Conservation (phyloP, 2,888 invertebrate species). For the Troglohyphantes excavatus region DNA sequence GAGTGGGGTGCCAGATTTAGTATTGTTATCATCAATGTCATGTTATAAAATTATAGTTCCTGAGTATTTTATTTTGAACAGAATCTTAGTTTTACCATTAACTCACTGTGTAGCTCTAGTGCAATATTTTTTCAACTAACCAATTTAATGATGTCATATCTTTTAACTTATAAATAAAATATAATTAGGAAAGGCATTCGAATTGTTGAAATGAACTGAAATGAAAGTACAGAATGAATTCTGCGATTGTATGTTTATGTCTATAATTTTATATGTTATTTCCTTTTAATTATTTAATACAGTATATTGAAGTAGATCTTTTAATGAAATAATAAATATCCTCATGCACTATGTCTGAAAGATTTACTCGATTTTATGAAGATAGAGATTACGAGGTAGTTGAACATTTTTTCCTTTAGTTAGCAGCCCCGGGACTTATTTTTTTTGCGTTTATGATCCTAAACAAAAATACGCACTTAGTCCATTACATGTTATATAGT, state of each 20-base stretch:
- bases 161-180: too few relatives aligned
- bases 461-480: neutral
- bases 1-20: too few relatives aligned
- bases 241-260: conserved; percentile 46
- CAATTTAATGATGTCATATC: too few relatives aligned
- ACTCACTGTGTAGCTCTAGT: too few relatives aligned
- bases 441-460: neutral
- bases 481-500: neutral
- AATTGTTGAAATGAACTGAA: conserved; percentile 29
- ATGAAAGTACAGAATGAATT: conserved; percentile 26
- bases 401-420: neutral
- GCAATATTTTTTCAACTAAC: too few relatives aligned
- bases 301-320: conserved; percentile 4
- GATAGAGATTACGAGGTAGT: conserved; percentile 79
- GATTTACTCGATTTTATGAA: conserved; percentile 79
- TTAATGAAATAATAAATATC: neutral
- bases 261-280: conserved; percentile 15
- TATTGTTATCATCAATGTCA: too few relatives aligned
- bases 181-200: too few relatives aligned
- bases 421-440: neutral
- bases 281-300: conserved; percentile 18
- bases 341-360: conserved; percentile 70
- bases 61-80: too few relatives aligned
- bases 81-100: too few relatives aligned
- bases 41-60: too few relatives aligned